Evolutionary conservation across 1,140 invertebrate genomes (phyloP), one percentile per base, ranked within the genome.

Genomic region (Chelonus insularis): DNA sequence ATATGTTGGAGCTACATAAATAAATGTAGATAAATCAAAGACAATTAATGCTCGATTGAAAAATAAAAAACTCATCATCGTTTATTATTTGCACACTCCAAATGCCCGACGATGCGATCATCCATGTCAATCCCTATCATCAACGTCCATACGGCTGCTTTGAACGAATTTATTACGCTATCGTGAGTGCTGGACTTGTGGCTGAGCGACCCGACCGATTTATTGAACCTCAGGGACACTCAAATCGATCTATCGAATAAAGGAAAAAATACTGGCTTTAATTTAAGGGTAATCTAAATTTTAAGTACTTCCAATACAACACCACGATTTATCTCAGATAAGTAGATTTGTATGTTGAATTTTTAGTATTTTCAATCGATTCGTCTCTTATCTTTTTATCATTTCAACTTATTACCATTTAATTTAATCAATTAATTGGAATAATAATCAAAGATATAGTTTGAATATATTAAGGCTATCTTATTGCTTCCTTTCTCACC

Each of bases 71-170:
- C 11, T 21, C 39, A 18, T 25, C 34, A 21, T 45, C 16, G 51
- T 12, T 3, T 1, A 57, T 14, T 45, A 39, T 63, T 12, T 57
- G 39, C 23, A 54, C 47, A 74, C 68, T 77, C 72, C 60, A 76
- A 71, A 77, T 76, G 69, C 60, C 62, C 72, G 69, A 56, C 72
- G 70, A 67, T 64, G 70, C 70, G 72, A 63, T 75, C 72, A 75
- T 70, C 72, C 68, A 69, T 76, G 65, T 68, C 60, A 62, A 69
- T 65, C 66, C 62, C 56, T 54, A 32, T 63, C 66, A 64, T 69
- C 63, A 62, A 65, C 64, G n/a, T 45, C 52, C 59, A 68, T 12
- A 37, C 32, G 12, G 36, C 32, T 65, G 51, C 65, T 72, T 72
- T 72, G 65, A 66, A 57, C 52, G 45, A 66, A 70, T 74, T 70